Percentiles rank a stretch among this genome's conserved stretches.
Conservation (phyloP, 2,113 vertebrate species). For the Nanger granti region DNA sequence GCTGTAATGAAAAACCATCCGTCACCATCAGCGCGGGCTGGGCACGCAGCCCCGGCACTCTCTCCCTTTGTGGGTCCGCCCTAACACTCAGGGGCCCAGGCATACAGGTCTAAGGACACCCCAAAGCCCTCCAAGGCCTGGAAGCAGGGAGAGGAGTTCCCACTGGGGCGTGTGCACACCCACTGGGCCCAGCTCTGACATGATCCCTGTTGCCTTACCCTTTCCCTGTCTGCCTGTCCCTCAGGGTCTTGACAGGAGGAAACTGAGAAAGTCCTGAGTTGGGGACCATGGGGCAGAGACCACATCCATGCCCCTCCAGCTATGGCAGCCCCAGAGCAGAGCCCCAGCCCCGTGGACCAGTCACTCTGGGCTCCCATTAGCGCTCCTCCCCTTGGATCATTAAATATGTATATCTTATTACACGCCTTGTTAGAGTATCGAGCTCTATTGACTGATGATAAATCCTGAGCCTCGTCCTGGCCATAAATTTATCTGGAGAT, state of each 20-base stretch:
- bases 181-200: slow-evolving; percentile 72
- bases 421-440: slow-evolving; percentile 88
- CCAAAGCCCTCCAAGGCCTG: background rate
- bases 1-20: slow-evolving; percentile 99
- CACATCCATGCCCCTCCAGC: background rate
- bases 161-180: background rate
- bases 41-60: slow-evolving; percentile 44
- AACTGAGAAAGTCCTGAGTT: background rate
- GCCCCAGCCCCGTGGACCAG: slow-evolving; percentile 24
- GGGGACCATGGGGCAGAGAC: slow-evolving; percentile 18
- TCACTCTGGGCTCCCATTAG: slow-evolving; percentile 54
- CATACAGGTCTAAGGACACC: background rate
- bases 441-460: slow-evolving; percentile 95
- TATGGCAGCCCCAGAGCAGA: slow-evolving; percentile 40
- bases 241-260: background rate
- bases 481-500: slow-evolving; percentile 89
- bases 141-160: background rate
- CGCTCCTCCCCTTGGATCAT: slow-evolving; percentile 89
- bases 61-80: slow-evolving; percentile 49
- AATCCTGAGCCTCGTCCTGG: slow-evolving; percentile 88
- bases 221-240: slow-evolving; percentile 59
- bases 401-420: slow-evolving; percentile 99
- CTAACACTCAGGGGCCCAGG: slow-evolving; percentile 19
- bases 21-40: slow-evolving; percentile 94
- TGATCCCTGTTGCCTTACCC: slow-evolving; percentile 67